phyloP scores from a whole-genome alignment of 2,888 invertebrate genomes.

The Drosophila kuntzei region DNA sequence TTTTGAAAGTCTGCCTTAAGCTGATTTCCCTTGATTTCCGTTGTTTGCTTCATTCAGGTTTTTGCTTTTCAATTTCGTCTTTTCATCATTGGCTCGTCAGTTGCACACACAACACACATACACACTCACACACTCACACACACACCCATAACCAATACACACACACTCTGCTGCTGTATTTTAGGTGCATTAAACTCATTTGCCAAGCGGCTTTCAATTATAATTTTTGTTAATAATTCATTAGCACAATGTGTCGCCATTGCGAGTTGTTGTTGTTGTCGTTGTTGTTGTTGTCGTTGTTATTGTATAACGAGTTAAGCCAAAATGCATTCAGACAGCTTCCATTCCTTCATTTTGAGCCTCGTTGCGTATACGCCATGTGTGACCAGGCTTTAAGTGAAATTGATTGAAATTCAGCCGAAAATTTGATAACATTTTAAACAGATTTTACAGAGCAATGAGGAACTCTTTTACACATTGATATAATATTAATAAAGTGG shows the following conservation, averaged over 20 bases:
- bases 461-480: not conserved
- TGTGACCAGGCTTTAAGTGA: conserved; percentile 36
- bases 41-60: conserved; percentile 25
- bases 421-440: not conserved
- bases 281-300: conserved; percentile 34
- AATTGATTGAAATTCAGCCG: conserved; percentile 19
- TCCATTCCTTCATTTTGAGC: not conserved
- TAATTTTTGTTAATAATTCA: conserved; percentile 83
- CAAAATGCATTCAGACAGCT: conserved; percentile 56
- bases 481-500: not conserved
- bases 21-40: conserved; percentile 73
- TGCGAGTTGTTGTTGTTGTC: conserved; percentile 19
- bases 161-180: conserved; percentile 7
- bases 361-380: conserved; percentile 60
- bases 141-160: not conserved
- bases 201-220: conserved; percentile 83
- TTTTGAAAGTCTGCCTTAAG: conserved; percentile 50
- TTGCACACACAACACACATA: conserved; percentile 12
- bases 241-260: conserved; percentile 79
- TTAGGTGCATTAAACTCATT: conserved; percentile 77
- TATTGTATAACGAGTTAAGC: conserved; percentile 39
- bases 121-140: not conserved
- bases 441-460: not conserved
- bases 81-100: conserved; percentile 41
- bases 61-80: conserved; percentile 48